These are phyloP conservation scores for Agapornis canus DNA, from an alignment of 2,797 vertebrate genomes.

Conservation along the genomic window DNA sequence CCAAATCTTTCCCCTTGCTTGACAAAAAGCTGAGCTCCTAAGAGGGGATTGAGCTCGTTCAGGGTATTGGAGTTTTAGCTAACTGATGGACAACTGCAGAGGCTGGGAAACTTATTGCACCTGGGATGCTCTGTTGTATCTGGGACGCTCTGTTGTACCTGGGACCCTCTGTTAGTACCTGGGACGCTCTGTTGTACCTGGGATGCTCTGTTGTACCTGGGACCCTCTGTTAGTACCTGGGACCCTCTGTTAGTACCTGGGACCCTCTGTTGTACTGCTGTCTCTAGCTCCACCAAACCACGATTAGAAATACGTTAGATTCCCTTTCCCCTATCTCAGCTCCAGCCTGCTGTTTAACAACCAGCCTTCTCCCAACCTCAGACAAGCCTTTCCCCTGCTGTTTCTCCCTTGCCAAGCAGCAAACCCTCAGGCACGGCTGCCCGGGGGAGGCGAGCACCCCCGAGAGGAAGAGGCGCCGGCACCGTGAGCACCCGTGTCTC, in stretches of 20 bases:
- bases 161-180: neutral
- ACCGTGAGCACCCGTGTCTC: neutral
- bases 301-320: rapidly evolving
- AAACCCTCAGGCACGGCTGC: neutral
- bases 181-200: neutral
- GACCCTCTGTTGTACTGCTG: neutral
- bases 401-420: neutral
- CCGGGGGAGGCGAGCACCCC: neutral
- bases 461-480: neutral
- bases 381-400: neutral
- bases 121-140: neutral
- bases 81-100: neutral
- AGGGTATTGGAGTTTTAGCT: neutral
- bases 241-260: neutral
- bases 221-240: neutral
- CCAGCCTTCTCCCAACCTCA: neutral
- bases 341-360: neutral
- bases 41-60: neutral
- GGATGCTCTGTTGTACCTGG: neutral
- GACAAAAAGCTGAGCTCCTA: neutral
- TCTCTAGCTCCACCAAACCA: neutral
- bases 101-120: neutral
- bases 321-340: neutral
- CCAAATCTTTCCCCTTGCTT: rapidly evolving
- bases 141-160: neutral